Conservation (phyloP, 1,140 invertebrate species). For the Diorhabda carinulata region DNA sequence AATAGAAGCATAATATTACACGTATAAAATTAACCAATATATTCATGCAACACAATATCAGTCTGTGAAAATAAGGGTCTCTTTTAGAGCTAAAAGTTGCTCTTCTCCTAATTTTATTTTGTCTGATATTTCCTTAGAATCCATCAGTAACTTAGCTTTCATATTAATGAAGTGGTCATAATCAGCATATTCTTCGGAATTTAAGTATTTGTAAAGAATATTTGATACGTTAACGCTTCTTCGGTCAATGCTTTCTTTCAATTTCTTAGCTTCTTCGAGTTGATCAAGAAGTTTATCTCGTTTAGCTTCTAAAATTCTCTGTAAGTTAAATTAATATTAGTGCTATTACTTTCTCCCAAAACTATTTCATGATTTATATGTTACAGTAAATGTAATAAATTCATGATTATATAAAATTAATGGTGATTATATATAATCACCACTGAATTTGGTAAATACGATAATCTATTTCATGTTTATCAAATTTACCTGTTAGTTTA, state of each 20-base stretch:
- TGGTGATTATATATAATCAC: neutral
- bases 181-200: slow-evolving; percentile 71
- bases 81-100: slow-evolving; percentile 71
- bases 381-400: neutral
- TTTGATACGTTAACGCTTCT: slow-evolving; percentile 71
- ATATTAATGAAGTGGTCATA: slow-evolving; percentile 87
- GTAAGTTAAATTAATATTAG: slow-evolving; percentile 27
- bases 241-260: slow-evolving; percentile 81
- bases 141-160: slow-evolving; percentile 87
- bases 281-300: slow-evolving; percentile 74
- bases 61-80: slow-evolving; percentile 54
- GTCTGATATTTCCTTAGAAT: slow-evolving; percentile 79
- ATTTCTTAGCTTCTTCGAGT: slow-evolving; percentile 76
- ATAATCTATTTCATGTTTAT: too few species aligned
- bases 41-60: slow-evolving; percentile 28
- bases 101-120: slow-evolving; percentile 85
- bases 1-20: slow-evolving; percentile 18
- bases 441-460: too few species aligned
- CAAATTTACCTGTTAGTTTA: too few species aligned
- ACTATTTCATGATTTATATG: neutral
- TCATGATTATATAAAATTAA: neutral
- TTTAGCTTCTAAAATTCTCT: slow-evolving; percentile 75
- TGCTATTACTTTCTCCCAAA: neutral
- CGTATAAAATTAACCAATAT: slow-evolving; percentile 4
- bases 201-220: slow-evolving; percentile 72